Percentiles rank a stretch among this genome's conserved stretches.
These are phyloP conservation scores for Nematostella vectensis DNA, from an alignment of 92 coral and sea anemone species.

Conservation along the genomic window DNA sequence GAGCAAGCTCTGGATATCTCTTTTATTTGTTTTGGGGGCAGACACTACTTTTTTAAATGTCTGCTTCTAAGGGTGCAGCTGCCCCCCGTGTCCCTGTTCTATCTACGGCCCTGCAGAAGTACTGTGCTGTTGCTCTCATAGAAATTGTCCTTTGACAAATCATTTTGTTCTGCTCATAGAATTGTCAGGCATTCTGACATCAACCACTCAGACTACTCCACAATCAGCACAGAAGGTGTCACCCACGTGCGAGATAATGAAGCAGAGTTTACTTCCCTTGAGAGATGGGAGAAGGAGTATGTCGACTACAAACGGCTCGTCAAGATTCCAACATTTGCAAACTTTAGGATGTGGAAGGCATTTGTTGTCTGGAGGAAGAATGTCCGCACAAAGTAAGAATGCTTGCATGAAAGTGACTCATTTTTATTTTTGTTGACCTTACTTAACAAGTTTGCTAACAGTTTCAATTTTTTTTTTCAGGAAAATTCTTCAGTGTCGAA, in stretches of 20 bases:
- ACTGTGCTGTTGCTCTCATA: too few species aligned
- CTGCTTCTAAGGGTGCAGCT: too few species aligned
- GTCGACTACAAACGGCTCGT: constrained; percentile 76
- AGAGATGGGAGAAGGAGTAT: constrained; percentile 88
- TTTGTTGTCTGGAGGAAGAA: constrained; percentile 98
- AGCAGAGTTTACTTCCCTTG: constrained; percentile 89
- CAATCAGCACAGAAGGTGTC: constrained; percentile 81
- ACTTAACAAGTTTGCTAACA: too few species aligned
- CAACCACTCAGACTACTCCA: constrained; percentile 85
- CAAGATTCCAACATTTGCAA: constrained; percentile 86
- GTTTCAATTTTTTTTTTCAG: constrained; percentile 29
- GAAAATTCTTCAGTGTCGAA: constrained; percentile 80
- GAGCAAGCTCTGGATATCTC: too few species aligned
- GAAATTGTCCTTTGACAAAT: too few species aligned
- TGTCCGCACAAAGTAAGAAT: constrained; percentile 85
- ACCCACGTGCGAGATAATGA: constrained; percentile 71
- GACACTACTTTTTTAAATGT: too few species aligned
- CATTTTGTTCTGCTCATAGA: constrained; percentile 28
- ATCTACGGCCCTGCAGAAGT: too few species aligned
- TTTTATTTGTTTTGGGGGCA: too few species aligned
- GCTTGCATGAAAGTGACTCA: not conserved
- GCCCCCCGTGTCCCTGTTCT: too few species aligned
- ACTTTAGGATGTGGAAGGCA: constrained; percentile 98
- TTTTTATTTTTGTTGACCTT: too few species aligned
- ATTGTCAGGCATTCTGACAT: constrained; percentile 89